Base-by-base conservation (phyloP, 2,888 invertebrate species). In the Mellilla xanthometata region DNA sequence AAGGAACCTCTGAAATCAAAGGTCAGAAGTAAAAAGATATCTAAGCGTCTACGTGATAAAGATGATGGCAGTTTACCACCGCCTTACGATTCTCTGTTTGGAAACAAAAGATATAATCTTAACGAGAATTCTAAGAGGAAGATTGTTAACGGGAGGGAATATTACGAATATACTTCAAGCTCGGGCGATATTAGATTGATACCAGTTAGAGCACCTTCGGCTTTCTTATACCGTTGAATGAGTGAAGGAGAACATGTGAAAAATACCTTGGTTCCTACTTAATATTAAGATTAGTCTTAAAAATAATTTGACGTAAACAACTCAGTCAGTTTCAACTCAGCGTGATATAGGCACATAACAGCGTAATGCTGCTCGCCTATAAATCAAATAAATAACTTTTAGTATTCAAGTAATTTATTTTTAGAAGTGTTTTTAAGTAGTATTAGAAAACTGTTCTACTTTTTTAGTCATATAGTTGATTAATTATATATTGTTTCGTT, bases 101-200 rank as follows among this genome's bases (percentile, higher is more conserved):
- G 90, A 2, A 82, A 80, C 78, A 40, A 76, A 63, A 40, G 74
- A 10, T 67, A 60, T 12, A 65, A 67, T 11, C 58, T 68, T 1
- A 49, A 53, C 4, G 72, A 72, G 2, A 63, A 80, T 1, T 86
- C 90, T 0, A 87, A 90, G 10, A 90, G 83, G 45, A 90, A 91
- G 61, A 84, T 91, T 2, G 92, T 96, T 24, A 95, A 96, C 61
- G 96, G 95, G 0, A 90, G 95, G 33, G 94, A 95, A 64, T 96
- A 95, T 75, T 93, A 93, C 78, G 92, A 95, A 0, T 89, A 92
- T 13, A 91, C 91, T 9, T 91, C 91, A 11, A 77, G 85, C 2
- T 90, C 86, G 43, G 94, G 94, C 0, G 92, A 91, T 11, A 92
- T 83, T n/a, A 91, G 93, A 56, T 83, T 96, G 45, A 92, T 96